Percentiles rank a stretch among this genome's conserved stretches.
Evolutionary conservation across 2,113 vertebrate genomes (phyloP).

Genomic region (Alouatta palliata): DNA sequence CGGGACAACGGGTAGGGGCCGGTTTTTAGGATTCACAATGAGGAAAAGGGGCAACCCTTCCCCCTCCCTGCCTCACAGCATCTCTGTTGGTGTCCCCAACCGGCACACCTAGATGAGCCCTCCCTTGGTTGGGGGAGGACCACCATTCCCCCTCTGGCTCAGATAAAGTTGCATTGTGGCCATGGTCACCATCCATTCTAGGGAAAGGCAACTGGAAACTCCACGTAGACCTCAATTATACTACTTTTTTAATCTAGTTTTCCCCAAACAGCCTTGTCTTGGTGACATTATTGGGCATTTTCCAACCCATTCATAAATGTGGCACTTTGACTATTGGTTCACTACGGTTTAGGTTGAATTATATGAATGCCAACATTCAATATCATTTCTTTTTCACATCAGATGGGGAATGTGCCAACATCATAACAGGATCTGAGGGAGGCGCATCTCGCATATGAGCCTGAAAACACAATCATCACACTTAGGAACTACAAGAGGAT

Average conservation of each 20-base stretch:
- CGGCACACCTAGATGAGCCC: not conserved
- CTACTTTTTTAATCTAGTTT: not conserved
- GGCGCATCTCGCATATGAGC: not conserved
- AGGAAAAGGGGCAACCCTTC: not conserved
- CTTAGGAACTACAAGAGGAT: not conserved
- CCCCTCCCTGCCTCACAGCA: no score
- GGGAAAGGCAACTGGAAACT: not conserved
- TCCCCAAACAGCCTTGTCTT: not conserved
- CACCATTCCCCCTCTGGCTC: not conserved
- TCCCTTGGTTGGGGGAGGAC: not conserved
- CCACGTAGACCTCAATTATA: not conserved
- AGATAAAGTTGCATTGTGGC: not conserved
- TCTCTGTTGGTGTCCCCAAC: not conserved
- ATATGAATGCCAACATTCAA: not conserved
- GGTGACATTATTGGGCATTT: not conserved
- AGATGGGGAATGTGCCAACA: not conserved
- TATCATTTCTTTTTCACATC: not conserved
- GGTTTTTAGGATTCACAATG: not conserved
- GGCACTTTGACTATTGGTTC: not conserved
- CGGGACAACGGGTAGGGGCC: not conserved
- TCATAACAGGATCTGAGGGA: not conserved
- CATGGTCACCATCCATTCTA: not conserved
- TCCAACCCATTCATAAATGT: not conserved
- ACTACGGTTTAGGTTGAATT: not conserved
- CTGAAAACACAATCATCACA: not conserved